phyloP scores from a whole-genome alignment of 37 sponge, comb jelly and placozoan genomes.

The Dysidea cf. avara region DNA sequence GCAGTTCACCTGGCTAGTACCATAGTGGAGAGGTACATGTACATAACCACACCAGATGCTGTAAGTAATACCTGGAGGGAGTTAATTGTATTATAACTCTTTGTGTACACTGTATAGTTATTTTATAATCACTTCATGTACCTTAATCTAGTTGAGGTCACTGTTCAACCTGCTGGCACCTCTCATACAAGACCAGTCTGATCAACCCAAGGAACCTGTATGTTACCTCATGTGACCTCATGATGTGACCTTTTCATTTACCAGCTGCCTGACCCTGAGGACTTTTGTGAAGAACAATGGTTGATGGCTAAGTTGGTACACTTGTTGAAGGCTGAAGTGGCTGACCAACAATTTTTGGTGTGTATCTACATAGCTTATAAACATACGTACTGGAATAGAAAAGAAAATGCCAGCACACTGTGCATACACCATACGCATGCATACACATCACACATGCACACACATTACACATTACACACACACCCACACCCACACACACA shows the following conservation, averaged over 20 bases:
- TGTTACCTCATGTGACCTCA: background rate
- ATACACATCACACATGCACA: too few species aligned
- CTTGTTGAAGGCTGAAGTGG: conserved; percentile 65
- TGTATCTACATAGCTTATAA: too few species aligned
- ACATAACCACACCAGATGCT: conserved; percentile 75
- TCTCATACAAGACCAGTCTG: conserved; percentile 78
- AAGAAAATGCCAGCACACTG: background rate
- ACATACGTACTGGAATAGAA: background rate
- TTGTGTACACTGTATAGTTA: too few species aligned
- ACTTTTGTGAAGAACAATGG: conserved; percentile 89
- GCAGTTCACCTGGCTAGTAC: conserved; percentile 68
- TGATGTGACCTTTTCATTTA: too few species aligned
- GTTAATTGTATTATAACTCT: too few species aligned
- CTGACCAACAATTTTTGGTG: conserved; percentile 94
- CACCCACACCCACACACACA: too few species aligned
- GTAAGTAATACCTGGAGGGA: conserved; percentile 30
- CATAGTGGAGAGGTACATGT: conserved; percentile 65
- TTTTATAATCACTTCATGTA: too few species aligned
- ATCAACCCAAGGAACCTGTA: conserved; percentile 70
- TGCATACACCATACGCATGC: too few species aligned
- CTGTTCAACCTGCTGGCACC: conserved; percentile 78
- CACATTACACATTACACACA: too few species aligned
- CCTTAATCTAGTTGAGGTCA: conserved; percentile 73
- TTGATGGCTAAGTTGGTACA: conserved; percentile 87
- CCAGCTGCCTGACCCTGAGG: conserved; percentile 80